phyloP scores from a whole-genome alignment of 2,113 vertebrate genomes.

The Engraulis encrasicolus region DNA sequence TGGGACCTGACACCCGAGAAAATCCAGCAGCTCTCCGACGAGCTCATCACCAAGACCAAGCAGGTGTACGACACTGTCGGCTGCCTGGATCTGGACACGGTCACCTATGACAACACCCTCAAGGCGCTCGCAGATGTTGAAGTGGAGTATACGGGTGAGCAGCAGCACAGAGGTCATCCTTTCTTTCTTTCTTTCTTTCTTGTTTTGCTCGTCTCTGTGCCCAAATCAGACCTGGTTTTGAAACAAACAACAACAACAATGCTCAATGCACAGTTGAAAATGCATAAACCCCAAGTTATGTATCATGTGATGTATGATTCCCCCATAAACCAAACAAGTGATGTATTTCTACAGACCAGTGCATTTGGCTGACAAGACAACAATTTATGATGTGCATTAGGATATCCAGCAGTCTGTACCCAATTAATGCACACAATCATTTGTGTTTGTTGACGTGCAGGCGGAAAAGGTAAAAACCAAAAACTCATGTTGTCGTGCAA shows the following conservation, averaged over 20 bases:
- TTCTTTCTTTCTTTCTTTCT: too few relatives aligned
- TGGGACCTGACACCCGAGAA: slow-evolving; percentile 88
- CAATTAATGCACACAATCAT: too few relatives aligned
- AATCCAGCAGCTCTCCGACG: slow-evolving; percentile 73
- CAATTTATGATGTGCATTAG: too few relatives aligned
- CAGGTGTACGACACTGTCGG: slow-evolving; percentile 88
- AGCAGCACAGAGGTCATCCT: background rate
- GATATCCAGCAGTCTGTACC: too few relatives aligned
- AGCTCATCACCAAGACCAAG: slow-evolving; percentile 86
- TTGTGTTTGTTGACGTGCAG: background rate
- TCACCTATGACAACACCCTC: slow-evolving; percentile 86
- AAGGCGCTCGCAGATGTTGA: slow-evolving; percentile 90
- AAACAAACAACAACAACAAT: background rate
- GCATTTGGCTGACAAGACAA: too few relatives aligned
- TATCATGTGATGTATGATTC: too few relatives aligned
- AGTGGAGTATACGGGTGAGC: slow-evolving; percentile 88
- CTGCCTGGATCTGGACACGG: slow-evolving; percentile 68
- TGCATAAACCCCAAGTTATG: background rate
- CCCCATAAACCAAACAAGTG: too few relatives aligned
- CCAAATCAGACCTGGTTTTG: too few relatives aligned
- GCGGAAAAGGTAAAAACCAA: slow-evolving; percentile 7
- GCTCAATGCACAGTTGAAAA: background rate
- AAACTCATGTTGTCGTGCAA: background rate
- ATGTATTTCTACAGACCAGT: too few relatives aligned
- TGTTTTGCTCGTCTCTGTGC: background rate